Percentiles rank a stretch among this genome's conserved stretches.
Evolutionary conservation across 2,113 vertebrate genomes (phyloP).

Genomic region (Ptilonorhynchus violaceus): DNA sequence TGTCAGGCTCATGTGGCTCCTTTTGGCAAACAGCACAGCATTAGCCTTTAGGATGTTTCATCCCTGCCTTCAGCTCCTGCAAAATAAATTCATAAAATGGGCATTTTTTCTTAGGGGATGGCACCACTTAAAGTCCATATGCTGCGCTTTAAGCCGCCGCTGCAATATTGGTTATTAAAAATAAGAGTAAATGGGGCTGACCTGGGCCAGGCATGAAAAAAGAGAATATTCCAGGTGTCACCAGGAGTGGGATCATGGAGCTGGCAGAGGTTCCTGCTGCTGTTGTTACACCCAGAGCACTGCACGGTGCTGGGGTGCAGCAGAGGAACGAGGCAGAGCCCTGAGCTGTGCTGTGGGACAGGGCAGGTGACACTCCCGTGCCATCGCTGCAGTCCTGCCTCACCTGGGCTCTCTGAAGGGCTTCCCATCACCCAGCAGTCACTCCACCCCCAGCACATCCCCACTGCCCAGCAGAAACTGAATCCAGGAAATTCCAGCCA

Average conservation of each 20-base stretch:
- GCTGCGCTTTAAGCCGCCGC: not conserved
- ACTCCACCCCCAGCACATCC: not conserved
- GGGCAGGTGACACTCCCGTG: not conserved
- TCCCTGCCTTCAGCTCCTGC: not conserved
- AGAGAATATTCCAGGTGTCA: not conserved
- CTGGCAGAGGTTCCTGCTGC: not conserved
- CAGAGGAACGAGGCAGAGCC: not conserved
- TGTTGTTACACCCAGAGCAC: not conserved
- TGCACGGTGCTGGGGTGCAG: not conserved
- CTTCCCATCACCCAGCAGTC: not conserved
- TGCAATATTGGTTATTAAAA: not conserved
- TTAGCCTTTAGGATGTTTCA: not conserved
- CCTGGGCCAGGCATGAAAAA: not conserved
- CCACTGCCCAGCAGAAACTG: not conserved
- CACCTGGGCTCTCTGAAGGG: not conserved
- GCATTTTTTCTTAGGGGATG: not conserved
- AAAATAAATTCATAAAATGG: not conserved
- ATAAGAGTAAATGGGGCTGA: not conserved
- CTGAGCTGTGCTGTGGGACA: not conserved
- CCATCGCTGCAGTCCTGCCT: accelerated
- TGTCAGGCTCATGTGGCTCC: not conserved
- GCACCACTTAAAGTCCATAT: not conserved
- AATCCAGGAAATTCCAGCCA: not conserved
- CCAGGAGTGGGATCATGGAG: not conserved
- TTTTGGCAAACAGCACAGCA: not conserved